Conservation (phyloP, 35 echinoderm and acorn worm species). For the Diadema setosum region DNA sequence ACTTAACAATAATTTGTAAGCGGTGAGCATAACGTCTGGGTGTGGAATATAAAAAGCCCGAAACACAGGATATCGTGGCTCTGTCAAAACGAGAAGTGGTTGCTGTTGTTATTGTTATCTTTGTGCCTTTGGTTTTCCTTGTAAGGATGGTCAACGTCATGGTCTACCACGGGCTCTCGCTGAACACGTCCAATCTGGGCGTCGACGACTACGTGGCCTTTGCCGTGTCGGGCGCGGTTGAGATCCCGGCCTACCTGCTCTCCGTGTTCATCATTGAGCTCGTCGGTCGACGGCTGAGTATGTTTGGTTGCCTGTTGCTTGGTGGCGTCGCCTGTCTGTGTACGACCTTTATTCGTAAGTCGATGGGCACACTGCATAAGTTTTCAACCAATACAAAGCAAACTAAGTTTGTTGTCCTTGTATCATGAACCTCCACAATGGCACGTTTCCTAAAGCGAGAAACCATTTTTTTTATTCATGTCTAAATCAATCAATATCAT, state of each 20-base stretch:
- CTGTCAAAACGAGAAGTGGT: neutral
- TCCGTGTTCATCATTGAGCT: constrained; percentile 2
- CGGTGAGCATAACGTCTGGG: neutral
- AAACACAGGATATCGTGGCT: neutral
- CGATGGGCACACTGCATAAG: too few species aligned
- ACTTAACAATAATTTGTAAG: neutral
- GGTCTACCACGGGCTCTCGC: constrained; percentile 65
- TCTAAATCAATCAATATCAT: too few species aligned
- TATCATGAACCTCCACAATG: too few species aligned
- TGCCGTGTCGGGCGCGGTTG: constrained; percentile 61
- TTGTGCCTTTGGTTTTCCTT: neutral
- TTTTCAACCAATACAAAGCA: too few species aligned
- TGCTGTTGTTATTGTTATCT: neutral
- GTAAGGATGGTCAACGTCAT: constrained; percentile 37
- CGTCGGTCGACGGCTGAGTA: constrained; percentile 29
- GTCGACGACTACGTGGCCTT: constrained; percentile 55
- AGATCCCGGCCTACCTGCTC: constrained; percentile 51
- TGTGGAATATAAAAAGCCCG: neutral
- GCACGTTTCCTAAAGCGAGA: too few species aligned
- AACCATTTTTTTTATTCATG: too few species aligned
- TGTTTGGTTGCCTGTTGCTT: neutral
- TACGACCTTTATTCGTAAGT: constrained; percentile 12
- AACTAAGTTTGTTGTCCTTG: too few species aligned
- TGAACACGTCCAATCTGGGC: constrained; percentile 66
- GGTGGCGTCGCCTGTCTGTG: constrained; percentile 42